A percentile compares a stretch with the other conserved stretches of the same genome.
Evolutionary conservation across 2,113 vertebrate genomes (phyloP).

Genomic region (Limanda limanda): DNA sequence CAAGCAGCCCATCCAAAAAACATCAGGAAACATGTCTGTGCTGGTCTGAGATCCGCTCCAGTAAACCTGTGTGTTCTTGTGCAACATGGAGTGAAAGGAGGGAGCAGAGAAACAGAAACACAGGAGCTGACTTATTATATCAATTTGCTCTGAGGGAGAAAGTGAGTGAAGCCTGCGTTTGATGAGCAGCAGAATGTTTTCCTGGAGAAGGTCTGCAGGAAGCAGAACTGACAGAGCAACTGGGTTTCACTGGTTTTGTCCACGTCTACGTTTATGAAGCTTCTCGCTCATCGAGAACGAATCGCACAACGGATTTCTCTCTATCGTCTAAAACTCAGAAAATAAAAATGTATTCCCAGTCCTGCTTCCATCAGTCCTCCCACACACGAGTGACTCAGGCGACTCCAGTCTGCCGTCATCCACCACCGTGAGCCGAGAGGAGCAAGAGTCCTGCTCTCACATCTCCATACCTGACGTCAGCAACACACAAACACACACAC

Average conservation of each 20-base stretch:
- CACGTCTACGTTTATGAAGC: not conserved
- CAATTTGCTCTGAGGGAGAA: not conserved
- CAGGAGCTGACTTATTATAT: slow-evolving; percentile 11
- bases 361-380: slow-evolving; percentile 51
- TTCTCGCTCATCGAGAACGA: too few species aligned
- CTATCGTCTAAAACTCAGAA: slow-evolving; percentile 16
- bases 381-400: slow-evolving; percentile 65
- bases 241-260: not conserved
- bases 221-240: not conserved
- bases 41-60: too few species aligned
- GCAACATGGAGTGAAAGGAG: not conserved
- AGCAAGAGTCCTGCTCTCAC: not conserved
- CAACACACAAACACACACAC: not conserved
- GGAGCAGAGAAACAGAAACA: not conserved
- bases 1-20: too few species aligned
- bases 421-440: not conserved
- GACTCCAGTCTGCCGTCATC: slow-evolving; percentile 53
- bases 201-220: not conserved
- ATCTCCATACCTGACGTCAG: not conserved
- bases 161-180: not conserved
- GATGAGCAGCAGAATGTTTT: not conserved
- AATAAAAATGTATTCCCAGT: slow-evolving; percentile 33
- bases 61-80: not conserved
- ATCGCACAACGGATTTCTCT: too few species aligned
- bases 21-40: too few species aligned